phyloP scores from a whole-genome alignment of 1,140 invertebrate species.

The Samia ricini region DNA sequence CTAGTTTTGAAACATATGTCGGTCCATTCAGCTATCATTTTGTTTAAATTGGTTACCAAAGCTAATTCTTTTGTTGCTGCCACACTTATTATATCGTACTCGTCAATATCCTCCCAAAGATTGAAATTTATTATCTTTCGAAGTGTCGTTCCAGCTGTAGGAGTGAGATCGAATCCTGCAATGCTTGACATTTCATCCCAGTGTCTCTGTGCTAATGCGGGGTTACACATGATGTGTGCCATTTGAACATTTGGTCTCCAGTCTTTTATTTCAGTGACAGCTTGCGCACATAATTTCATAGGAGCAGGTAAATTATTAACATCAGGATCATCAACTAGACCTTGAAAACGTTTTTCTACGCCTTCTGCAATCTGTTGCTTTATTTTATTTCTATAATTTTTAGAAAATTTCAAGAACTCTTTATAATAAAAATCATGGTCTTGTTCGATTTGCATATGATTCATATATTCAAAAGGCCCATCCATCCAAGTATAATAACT shows the following conservation, averaged over 20 bases:
- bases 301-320: conserved; percentile 87
- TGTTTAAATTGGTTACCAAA: conserved; percentile 86
- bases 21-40: conserved; percentile 93
- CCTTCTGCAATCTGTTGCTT: conserved; percentile 86
- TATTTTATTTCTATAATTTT: conserved; percentile 88
- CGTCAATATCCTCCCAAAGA: conserved; percentile 85
- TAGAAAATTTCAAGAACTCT: conserved; percentile 88
- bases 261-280: conserved; percentile 86
- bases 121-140: conserved; percentile 88
- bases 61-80: conserved; percentile 92
- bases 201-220: conserved; percentile 90
- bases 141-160: conserved; percentile 90
- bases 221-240: conserved; percentile 91
- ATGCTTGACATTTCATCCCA: conserved; percentile 94
- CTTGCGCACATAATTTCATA: conserved; percentile 84
- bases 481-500: conserved; percentile 93
- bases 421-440: conserved; percentile 85
- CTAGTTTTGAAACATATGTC: conserved; percentile 85
- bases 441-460: conserved; percentile 84
- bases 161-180: conserved; percentile 90
- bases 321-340: conserved; percentile 87
- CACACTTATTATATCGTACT: conserved; percentile 93
- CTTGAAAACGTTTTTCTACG: conserved; percentile 81
- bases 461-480: conserved; percentile 91
- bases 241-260: conserved; percentile 90